Conservation (phyloP, 2,113 vertebrate species). For the Trichomycterus rosablanca region DNA sequence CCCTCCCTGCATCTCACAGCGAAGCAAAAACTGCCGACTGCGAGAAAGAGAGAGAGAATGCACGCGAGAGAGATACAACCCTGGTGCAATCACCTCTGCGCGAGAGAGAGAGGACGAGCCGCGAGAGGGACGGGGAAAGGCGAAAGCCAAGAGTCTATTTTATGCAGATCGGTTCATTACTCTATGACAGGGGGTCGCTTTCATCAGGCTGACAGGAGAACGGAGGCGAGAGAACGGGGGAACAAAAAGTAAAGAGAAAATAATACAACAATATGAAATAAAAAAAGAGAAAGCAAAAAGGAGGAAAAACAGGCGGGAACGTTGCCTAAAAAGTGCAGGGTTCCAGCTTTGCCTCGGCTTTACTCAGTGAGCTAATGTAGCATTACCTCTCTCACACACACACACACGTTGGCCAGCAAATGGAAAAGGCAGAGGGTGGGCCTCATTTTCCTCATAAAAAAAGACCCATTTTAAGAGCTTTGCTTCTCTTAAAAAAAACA, state of each 20-base stretch:
- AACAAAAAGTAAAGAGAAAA: neutral
- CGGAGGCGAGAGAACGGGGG: neutral
- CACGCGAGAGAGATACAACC: constrained; percentile 6
- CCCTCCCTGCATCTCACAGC: constrained; percentile 43
- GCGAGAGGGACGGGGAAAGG: constrained; percentile 4
- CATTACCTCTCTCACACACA: constrained; percentile 37
- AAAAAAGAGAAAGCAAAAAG: neutral
- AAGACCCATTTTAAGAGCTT: constrained; percentile 42
- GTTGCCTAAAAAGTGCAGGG: constrained; percentile 11
- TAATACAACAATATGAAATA: neutral
- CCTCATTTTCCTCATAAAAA: constrained; percentile 48
- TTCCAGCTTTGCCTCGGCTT: constrained; percentile 23
- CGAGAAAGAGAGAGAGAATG: neutral
- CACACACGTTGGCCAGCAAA: constrained; percentile 35
- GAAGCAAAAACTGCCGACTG: constrained; percentile 53
- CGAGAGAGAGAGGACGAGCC: neutral
- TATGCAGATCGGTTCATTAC: constrained; percentile 68
- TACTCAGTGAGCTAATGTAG: constrained; percentile 41
- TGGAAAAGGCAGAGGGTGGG: constrained; percentile 49
- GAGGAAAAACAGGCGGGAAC: neutral
- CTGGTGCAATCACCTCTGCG: constrained; percentile 23
- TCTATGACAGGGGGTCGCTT: constrained; percentile 60
- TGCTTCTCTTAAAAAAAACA: constrained; percentile 40
- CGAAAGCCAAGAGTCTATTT: constrained; percentile 58
- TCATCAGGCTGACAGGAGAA: constrained; percentile 52